A percentile compares a stretch with the other conserved stretches of the same genome.
These are phyloP conservation scores for Melipona quadrifasciata DNA, from an alignment of 1,140 invertebrate species.

Conservation along the genomic window DNA sequence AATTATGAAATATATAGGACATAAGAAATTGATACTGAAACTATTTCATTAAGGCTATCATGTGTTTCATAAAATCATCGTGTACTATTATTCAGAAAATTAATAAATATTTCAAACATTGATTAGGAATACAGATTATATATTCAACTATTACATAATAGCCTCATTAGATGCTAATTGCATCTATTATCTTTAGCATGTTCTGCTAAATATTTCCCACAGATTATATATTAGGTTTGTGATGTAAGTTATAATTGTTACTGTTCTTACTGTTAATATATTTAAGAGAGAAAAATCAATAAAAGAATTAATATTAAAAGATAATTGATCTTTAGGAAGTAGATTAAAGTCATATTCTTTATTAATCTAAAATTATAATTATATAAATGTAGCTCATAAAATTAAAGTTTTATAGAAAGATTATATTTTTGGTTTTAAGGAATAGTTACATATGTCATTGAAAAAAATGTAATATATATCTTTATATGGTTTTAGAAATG, in stretches of 20 bases:
- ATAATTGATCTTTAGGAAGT: not conserved
- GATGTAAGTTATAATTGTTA: conserved; percentile 3
- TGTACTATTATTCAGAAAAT: conserved; percentile 13
- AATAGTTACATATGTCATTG: not conserved
- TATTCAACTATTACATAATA: conserved; percentile 58
- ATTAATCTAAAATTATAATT: not conserved
- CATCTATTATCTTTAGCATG: conserved; percentile 65
- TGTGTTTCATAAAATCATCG: conserved; percentile 30
- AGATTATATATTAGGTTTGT: conserved; percentile 1
- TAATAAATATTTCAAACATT: not conserved
- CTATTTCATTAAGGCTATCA: conserved; percentile 49
- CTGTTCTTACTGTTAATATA: not conserved
- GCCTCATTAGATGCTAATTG: conserved; percentile 52
- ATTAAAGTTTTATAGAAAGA: not conserved
- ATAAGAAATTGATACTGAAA: conserved; percentile 38
- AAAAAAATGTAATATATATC: not conserved
- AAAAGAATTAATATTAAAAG: not conserved
- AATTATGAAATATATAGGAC: conserved; percentile 24
- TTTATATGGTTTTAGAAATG: not conserved
- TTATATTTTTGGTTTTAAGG: not conserved
- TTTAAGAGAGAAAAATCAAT: not conserved
- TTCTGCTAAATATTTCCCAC: conserved; percentile 23
- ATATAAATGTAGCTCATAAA: not conserved
- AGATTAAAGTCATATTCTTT: not conserved
- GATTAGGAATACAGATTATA: conserved; percentile 13